Base-by-base conservation (phyloP, 92 coral and sea anemone species). In the Galaxea fascicularis region DNA sequence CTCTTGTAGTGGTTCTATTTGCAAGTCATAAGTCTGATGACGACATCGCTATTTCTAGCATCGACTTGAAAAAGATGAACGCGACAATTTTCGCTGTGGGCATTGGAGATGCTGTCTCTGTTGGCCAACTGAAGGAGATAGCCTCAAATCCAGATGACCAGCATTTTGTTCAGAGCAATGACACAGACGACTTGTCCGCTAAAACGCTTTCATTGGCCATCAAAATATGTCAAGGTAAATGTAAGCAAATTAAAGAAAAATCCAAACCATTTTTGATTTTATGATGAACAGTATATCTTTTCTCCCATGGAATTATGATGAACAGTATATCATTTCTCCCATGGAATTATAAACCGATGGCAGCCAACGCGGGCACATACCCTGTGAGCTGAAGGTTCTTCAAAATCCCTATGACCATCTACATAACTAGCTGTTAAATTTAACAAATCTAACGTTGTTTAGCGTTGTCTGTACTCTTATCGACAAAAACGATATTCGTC, bases 111-210 rank as follows among this genome's bases (percentile, higher is more conserved):
- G 59, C 26, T 53, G n/a, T 63, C 46, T 78, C 83, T 4, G 16
- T 24, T 9, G 83, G 83, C n/a, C 83, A 78, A 22, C 27, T 78
- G 15, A 78, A 22, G 20, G 83, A 78, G 46, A 78, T 78, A 64
- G 73, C 83, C 8, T 78, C 83, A 0, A n/a, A 78, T 45, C 74
- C 73, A 27, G 73, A 63, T 13, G 73, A 51, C 27, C 45, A 65
- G 18, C 62, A 65, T 20, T 46, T 78, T 10, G 4, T 47, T 4
- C 12, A 78, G 29, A 31, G 60, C 8, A 78, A 17, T 28, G 60
- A 51, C 47, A 17, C 60, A 45, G 29, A 0, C 0, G 28, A 65
- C 10, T 45, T 78, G 27, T 27, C 8, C 4, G 12, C 49, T 10
- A 46, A 46, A 10, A 45, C 65, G 4, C 13, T 18, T 13, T 10